Evolutionary conservation across 2,888 invertebrate species (phyloP).

Genomic region (Rhimphoctona megacephalus): DNA sequence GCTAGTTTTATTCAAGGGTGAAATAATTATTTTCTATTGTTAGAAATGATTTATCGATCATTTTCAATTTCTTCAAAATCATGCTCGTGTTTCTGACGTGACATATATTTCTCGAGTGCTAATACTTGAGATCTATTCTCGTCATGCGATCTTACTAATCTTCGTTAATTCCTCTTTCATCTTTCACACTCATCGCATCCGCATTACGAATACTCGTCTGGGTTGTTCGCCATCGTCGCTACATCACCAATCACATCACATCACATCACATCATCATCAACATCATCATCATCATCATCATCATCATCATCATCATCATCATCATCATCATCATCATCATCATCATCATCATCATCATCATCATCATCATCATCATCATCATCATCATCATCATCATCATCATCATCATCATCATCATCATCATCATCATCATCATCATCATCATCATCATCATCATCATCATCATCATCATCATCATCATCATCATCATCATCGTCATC

Average conservation of each 20-base stretch:
- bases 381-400: constrained; percentile 69
- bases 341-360: constrained; percentile 67
- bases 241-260: constrained; percentile 62
- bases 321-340: constrained; percentile 66
- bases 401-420: constrained; percentile 65
- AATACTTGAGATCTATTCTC: constrained; percentile 37
- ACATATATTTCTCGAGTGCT: constrained; percentile 18
- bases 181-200: constrained; percentile 60
- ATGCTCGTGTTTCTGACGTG: neutral
- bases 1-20: neutral
- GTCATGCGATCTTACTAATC: constrained; percentile 58
- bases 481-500: constrained; percentile 68
- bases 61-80: neutral
- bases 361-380: constrained; percentile 68
- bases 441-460: constrained; percentile 66
- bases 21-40: neutral
- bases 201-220: constrained; percentile 51
- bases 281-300: constrained; percentile 65
- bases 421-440: constrained; percentile 66
- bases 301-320: constrained; percentile 66
- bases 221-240: constrained; percentile 50
- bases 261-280: too few species aligned
- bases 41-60: neutral
- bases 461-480: constrained; percentile 67
- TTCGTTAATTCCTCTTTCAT: constrained; percentile 64